Base-by-base conservation (phyloP, 2,797 vertebrate genomes). In the Silurus aristotelis region DNA sequence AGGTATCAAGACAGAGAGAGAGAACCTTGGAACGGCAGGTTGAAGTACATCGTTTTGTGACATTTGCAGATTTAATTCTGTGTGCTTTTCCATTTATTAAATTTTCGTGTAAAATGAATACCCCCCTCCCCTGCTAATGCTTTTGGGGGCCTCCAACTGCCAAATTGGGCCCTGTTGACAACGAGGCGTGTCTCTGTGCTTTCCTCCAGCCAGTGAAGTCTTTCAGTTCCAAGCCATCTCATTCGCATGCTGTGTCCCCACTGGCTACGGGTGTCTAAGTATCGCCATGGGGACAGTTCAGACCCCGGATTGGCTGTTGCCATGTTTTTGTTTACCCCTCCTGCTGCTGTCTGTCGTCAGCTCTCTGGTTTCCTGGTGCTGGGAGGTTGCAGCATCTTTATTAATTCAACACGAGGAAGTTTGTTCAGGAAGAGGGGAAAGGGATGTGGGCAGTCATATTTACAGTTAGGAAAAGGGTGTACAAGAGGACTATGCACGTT, bases 371-470 rank as follows among this genome's bases (percentile, higher is more conserved):
- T 87, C 87, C 88, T 85, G 87, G 87, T 89, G 87, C 84, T 22
- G 27, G 38, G 61, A 64, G 87, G 38, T 88, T 88, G 82, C 86
- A 46, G 89, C 89, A 93, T 92, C 90, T 91, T 91, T 93, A 91
- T 91, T 91, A 89, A 88, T 90, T 89, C 89, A 84, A 90, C 87
- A 91, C 84, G 52, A 92, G 93, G 93, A 92, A 92, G 92, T 92
- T 86, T 70, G 79, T 55, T 80, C 87, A 89, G 90, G 89, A 90
- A 92, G 87, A 84, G 71, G 83, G 89, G 87, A 91, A 92, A 90
- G 83, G 90, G 87, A 83, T 88, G 89, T 89, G 89, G 89, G 88
- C 80, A 85, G 86, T 87, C 83, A 77, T 89, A 81, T 87, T 93
- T 83, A 86, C 86, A 43, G 43, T 89, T 88, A 90, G 87, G 91